phyloP scores from a whole-genome alignment of 2,888 invertebrate species.

The Phlogophora meticulosa region DNA sequence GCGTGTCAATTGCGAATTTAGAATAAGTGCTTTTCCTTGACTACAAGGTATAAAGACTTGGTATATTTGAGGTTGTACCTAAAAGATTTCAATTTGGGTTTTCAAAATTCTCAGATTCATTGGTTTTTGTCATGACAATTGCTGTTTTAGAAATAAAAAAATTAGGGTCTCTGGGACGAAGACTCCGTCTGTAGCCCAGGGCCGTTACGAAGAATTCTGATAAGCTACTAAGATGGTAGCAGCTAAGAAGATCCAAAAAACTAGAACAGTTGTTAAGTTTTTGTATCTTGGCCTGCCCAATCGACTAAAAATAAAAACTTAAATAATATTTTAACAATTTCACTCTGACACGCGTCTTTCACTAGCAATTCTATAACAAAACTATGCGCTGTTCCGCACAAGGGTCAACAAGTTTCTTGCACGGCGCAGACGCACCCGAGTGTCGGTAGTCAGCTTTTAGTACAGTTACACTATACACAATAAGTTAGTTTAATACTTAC shows the following conservation, averaged over 20 bases:
- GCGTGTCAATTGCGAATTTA: conserved; percentile 43
- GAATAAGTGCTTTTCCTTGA: conserved; percentile 5
- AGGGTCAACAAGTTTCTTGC: conserved; percentile 6
- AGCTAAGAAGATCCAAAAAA: too few relatives aligned
- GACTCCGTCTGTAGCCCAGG: too few relatives aligned
- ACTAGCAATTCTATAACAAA: conserved; percentile 46
- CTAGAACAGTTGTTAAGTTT: too few relatives aligned
- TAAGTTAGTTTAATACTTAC: conserved; percentile 55
- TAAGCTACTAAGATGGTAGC: too few relatives aligned
- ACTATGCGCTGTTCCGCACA: conserved; percentile 39
- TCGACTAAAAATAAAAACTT: too few relatives aligned
- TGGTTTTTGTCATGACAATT: conserved; percentile 25
- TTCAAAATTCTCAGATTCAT: neutral
- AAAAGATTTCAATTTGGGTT: too few relatives aligned
- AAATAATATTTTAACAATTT: neutral
- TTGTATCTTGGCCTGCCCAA: too few relatives aligned
- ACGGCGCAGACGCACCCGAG: conserved; percentile 41
- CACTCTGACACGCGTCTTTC: conserved; percentile 48
- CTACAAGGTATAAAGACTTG: conserved; percentile 6
- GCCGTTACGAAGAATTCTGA: too few relatives aligned
- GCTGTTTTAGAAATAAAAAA: conserved; percentile 14
- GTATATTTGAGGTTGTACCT: neutral
- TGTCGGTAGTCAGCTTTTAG: conserved; percentile 56
- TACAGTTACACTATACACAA: conserved; percentile 38
- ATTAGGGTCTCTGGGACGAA: too few relatives aligned